Conservation (phyloP, 1,140 invertebrate genomes). For the Proales similis region DNA sequence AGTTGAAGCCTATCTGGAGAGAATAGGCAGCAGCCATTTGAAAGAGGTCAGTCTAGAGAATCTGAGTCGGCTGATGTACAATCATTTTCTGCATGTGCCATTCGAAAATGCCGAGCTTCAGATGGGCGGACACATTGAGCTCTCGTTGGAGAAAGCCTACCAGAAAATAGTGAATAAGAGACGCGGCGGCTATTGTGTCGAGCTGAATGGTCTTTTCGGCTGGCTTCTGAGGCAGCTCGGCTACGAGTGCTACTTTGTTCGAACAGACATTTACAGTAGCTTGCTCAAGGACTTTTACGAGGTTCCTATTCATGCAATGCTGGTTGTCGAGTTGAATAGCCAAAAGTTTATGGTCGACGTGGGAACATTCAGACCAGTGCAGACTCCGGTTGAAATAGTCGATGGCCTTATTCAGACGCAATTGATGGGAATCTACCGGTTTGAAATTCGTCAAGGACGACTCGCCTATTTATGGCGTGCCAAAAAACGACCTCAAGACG, state of each 20-base stretch:
- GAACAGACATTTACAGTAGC: conserved; percentile 11
- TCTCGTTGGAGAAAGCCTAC: conserved; percentile 1
- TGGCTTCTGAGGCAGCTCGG: conserved; percentile 11
- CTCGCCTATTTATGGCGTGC: too few species aligned
- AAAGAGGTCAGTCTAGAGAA: conserved; percentile 10
- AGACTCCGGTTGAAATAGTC: conserved; percentile 4
- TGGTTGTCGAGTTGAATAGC: conserved; percentile 1
- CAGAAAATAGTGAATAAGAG: conserved; percentile 2
- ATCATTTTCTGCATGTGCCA: neutral
- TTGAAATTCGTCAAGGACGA: neutral
- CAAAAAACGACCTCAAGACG: neutral
- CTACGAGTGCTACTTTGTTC: conserved; percentile 1
- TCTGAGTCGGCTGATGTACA: conserved; percentile 13
- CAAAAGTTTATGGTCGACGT: conserved; percentile 21
- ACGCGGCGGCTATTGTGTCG: conserved; percentile 22
- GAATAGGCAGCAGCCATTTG: conserved; percentile 4
- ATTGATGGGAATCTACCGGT: conserved; percentile 1
- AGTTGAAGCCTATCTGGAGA: conserved; percentile 10
- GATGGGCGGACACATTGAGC: conserved; percentile 8
- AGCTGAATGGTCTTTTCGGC: conserved; percentile 14
- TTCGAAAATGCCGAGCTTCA: conserved; percentile 34
- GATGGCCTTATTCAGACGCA: neutral
- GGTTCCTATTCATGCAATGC: conserved; percentile 13
- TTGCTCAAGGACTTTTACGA: neutral
- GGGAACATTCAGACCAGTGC: conserved; percentile 1